Percentiles rank a stretch among this genome's conserved stretches.
Evolutionary conservation across 2,113 vertebrate genomes (phyloP).

Genomic region (Clinocottus analis): DNA sequence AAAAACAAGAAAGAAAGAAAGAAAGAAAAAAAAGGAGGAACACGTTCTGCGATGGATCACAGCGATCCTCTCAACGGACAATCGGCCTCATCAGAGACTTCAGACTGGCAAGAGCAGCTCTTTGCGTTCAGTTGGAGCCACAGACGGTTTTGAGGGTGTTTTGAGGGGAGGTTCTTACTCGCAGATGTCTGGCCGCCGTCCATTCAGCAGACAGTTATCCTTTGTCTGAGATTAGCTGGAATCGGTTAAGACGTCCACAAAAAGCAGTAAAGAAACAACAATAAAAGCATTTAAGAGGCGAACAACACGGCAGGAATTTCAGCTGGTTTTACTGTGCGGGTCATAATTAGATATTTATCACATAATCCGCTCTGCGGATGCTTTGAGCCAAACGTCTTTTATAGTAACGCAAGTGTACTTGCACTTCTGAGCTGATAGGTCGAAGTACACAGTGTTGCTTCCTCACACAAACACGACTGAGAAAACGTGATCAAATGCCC

Average conservation of each 20-base stretch:
- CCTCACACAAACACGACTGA: not conserved
- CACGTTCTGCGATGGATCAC: constrained; percentile 48
- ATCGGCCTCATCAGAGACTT: constrained; percentile 44
- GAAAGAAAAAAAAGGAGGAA: constrained; percentile 59
- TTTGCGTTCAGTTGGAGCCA: constrained; percentile 39
- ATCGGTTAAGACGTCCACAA: constrained; percentile 22
- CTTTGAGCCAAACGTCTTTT: constrained; percentile 1
- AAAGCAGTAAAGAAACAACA: constrained; percentile 40
- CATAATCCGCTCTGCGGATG: not conserved
- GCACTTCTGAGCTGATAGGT: not conserved
- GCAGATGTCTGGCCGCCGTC: constrained; percentile 69
- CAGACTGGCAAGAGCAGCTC: constrained; percentile 35
- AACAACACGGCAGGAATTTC: constrained; percentile 13
- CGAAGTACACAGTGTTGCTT: not conserved
- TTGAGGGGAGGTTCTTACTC: constrained; percentile 26
- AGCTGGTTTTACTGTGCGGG: constrained; percentile 18
- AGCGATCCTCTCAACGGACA: constrained; percentile 41
- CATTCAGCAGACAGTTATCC: constrained; percentile 61
- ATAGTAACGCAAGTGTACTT: too few species aligned
- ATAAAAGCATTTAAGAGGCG: constrained; percentile 40
- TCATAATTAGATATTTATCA: constrained; percentile 19
- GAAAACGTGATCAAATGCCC: not conserved
- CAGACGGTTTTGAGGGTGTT: constrained; percentile 36
- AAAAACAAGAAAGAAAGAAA: too few species aligned
- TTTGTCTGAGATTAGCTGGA: constrained; percentile 62